phyloP scores from a whole-genome alignment of 53 echinoderm and acorn worm genomes.

The Paracentrotus lividus region DNA sequence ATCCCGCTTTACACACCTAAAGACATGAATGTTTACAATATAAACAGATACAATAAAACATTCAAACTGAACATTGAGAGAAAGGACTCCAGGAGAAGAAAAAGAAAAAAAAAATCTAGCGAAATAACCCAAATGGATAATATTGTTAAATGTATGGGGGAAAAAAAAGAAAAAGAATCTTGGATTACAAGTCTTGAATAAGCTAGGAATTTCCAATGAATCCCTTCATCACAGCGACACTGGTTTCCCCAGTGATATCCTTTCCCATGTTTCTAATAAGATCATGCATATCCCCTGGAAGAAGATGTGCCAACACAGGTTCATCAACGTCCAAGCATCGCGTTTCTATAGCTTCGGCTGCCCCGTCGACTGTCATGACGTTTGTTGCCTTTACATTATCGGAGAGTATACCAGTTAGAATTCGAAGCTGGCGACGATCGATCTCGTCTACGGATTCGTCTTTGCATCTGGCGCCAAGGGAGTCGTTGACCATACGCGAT shows the following conservation, averaged over 20 bases:
- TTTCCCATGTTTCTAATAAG: no score
- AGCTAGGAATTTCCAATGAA: background rate
- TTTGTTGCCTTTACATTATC: background rate
- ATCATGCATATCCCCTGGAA: background rate
- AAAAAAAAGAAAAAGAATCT: no score
- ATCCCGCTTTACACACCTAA: no score
- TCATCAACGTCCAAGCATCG: constrained; percentile 16
- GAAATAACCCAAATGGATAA: no score
- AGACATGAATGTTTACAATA: no score
- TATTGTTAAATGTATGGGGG: no score
- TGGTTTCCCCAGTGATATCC: constrained; percentile 1
- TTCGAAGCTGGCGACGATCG: constrained; percentile 14
- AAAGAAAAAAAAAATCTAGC: no score
- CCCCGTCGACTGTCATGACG: background rate
- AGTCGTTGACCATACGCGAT: background rate
- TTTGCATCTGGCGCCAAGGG: background rate
- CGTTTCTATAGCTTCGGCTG: background rate
- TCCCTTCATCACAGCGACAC: background rate
- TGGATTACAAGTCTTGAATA: no score
- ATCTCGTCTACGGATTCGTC: background rate
- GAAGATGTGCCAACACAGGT: background rate
- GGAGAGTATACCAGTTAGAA: no score
- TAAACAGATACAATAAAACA: no score
- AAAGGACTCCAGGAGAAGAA: no score
- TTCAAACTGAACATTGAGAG: no score